Conservation (phyloP, 2,888 invertebrate genomes). For the Imbricaverruca yamaguchii region DNA sequence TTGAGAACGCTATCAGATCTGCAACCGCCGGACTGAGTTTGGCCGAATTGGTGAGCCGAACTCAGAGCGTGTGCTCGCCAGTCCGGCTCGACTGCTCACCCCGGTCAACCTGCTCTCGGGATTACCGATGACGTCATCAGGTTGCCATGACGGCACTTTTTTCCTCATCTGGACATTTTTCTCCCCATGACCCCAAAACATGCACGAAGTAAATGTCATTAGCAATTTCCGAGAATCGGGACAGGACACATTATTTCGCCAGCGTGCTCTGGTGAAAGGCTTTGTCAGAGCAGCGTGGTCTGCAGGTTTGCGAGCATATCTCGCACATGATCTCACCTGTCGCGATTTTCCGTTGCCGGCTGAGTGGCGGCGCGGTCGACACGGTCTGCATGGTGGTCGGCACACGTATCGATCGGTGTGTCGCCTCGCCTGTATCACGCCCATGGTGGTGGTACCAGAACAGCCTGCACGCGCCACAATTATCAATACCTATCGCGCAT, state of each 20-base stretch:
- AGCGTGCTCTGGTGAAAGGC: neutral
- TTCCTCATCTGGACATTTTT: neutral
- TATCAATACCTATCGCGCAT: too few species aligned
- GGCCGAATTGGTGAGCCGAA: neutral
- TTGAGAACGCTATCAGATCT: neutral
- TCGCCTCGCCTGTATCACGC: too few species aligned
- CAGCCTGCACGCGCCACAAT: too few species aligned
- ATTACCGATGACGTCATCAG: neutral
- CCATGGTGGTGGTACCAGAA: too few species aligned
- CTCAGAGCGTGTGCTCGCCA: too few species aligned
- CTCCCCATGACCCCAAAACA: constrained; percentile 1
- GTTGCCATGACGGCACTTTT: neutral
- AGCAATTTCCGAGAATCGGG: neutral
- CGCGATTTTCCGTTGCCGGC: neutral
- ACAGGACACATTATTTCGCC: neutral
- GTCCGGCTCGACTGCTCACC: neutral
- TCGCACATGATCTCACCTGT: neutral
- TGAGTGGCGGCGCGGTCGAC: neutral
- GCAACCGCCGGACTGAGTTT: neutral
- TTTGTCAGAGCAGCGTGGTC: neutral
- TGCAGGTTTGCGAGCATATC: neutral
- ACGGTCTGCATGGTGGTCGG: too few species aligned
- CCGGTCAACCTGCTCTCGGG: neutral
- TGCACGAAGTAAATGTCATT: constrained; percentile 14
- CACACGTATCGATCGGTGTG: too few species aligned